Conservation (phyloP, 2,888 invertebrate species). For the Lepidochitona cinerea region DNA sequence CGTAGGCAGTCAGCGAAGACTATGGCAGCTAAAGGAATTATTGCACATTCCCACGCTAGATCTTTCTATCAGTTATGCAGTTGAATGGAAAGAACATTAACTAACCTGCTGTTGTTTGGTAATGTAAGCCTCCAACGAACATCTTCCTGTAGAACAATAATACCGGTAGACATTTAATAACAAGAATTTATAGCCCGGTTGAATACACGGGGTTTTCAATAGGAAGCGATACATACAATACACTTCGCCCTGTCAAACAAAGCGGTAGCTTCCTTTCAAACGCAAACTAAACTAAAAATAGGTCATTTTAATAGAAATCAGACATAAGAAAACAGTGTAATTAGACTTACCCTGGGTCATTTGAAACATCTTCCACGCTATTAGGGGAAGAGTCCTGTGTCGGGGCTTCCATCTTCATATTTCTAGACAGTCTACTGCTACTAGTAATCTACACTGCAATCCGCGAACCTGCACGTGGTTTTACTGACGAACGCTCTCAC, state of each 20-base stretch:
- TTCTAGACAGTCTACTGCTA: constrained; percentile 44
- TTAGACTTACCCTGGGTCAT: constrained; percentile 90
- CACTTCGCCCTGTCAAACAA: too few relatives aligned
- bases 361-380: constrained; percentile 83
- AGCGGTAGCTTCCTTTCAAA: too few relatives aligned
- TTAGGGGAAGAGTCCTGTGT: constrained; percentile 50
- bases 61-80: too few relatives aligned
- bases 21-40: too few relatives aligned
- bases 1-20: too few relatives aligned
- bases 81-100: constrained; percentile 17
- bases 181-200: too few relatives aligned
- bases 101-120: constrained; percentile 99
- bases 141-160: constrained; percentile 90
- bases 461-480: constrained; percentile 9
- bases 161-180: constrained; percentile 99
- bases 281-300: too few relatives aligned
- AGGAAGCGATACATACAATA: too few relatives aligned
- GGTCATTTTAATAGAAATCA: constrained; percentile 89
- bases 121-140: constrained; percentile 99
- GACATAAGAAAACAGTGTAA: constrained; percentile 21
- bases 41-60: too few relatives aligned
- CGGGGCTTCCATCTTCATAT: constrained; percentile 63
- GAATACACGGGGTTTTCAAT: too few relatives aligned
- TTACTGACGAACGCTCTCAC: constrained; percentile 46
- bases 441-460: constrained; percentile 53